Base-by-base conservation (phyloP, 2,113 vertebrate species). In the Chaetodon auriga region DNA sequence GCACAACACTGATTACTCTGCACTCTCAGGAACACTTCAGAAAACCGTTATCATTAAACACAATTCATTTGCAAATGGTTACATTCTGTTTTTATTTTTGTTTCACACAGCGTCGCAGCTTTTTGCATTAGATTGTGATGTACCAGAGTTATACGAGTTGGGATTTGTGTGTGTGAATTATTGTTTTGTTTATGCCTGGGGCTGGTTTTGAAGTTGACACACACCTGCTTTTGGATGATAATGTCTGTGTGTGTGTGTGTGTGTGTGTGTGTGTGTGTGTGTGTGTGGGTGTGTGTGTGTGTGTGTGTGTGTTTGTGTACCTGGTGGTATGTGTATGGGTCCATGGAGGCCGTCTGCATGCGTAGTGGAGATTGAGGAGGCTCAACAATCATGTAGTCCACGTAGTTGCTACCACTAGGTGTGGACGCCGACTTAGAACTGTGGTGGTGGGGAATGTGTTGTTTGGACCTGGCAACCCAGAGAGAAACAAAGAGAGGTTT, bases 301-400 rank as follows among this genome's bases (percentile, higher is more conserved):
- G 9, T 23, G 49, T 65, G 48, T 70, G 21, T 57, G 45, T 76
- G 35, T 55, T 10, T 55, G 3, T 62, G 85, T 90, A 98, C 97
- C 96, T 98, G 97, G 78, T 95, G 96, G 89, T 97, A 97, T 8
- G 96, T 87, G 73, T 97, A 97, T 18, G 97, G 97, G 80, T 97
- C 96, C 80, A 98, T 87, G 25, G 97, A 91, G 38, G 95, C 90
- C 15, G 96, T 93, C 64, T 97, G 96, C 90, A 21, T 96, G 57
- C 90, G 92, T 51, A 97, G 92, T 2, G 93, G 91, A 9, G 93
- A 88, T 89, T 93, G 94, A 49, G 96, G 92, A 7, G 93, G 92
- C 0, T 96, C 95, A 18, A 97, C 93, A 55, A 98, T 95, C 86
- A 98, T 93, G 48, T 98, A 96, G 84, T 98, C 97, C 93, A 97